phyloP scores from a whole-genome alignment of 2,113 vertebrate species.

The Ctenomys sociabilis region DNA sequence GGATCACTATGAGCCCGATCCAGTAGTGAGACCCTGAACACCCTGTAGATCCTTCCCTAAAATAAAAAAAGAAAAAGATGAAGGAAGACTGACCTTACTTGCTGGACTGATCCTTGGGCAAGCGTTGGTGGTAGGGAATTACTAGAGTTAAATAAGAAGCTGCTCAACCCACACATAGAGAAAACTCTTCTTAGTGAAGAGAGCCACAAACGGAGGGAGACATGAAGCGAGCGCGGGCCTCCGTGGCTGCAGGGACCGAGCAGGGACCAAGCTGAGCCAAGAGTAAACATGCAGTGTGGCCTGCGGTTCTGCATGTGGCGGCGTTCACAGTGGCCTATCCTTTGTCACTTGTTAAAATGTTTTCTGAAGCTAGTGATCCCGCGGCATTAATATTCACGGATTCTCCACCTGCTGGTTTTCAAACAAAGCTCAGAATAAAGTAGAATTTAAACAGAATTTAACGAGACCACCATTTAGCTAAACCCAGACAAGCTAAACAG shows the following conservation, averaged over 20 bases:
- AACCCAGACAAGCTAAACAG: conserved; percentile 26
- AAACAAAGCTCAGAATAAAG: conserved; percentile 36
- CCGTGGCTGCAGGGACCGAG: background rate
- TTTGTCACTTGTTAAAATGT: background rate
- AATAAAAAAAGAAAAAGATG: no score
- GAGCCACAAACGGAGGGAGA: background rate
- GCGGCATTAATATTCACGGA: background rate
- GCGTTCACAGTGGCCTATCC: background rate
- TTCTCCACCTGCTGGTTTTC: conserved; percentile 53
- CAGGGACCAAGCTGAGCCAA: no score
- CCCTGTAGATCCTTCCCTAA: no score
- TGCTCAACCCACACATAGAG: background rate
- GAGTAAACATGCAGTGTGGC: background rate
- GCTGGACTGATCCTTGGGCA: background rate
- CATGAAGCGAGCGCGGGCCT: background rate
- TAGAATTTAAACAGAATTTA: conserved; percentile 41
- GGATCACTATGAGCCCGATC: no score
- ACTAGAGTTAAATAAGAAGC: background rate
- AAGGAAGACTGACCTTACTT: no score
- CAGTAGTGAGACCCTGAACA: no score
- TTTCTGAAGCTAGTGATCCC: background rate
- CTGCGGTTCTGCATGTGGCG: background rate
- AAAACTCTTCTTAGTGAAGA: conserved; percentile 57
- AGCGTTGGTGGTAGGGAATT: background rate
- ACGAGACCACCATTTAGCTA: conserved; percentile 1